Evolutionary conservation across 2,888 invertebrate genomes (phyloP).

Genomic region (Leuctra nigra): DNA sequence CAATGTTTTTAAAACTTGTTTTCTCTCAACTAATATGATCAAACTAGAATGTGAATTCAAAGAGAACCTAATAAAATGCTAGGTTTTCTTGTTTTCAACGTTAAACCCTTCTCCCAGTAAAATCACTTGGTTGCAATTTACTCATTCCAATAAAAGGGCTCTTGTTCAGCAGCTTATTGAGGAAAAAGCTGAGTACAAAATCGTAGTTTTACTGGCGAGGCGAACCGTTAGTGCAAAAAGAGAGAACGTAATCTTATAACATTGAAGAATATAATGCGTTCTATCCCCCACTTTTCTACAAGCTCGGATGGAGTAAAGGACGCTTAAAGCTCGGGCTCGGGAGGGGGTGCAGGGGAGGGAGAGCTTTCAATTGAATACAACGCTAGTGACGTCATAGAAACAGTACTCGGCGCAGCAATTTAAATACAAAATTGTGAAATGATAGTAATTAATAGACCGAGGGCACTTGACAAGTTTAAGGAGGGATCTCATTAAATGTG

Average conservation of each 20-base stretch:
- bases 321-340: neutral
- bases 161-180: neutral
- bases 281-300: conserved; percentile 1
- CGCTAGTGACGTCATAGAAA: neutral
- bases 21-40: too few relatives aligned
- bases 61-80: too few relatives aligned
- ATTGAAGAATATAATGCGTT: conserved; percentile 5
- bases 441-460: neutral
- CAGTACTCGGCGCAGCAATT: neutral
- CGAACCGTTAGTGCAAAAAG: neutral
- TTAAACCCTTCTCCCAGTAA: too few relatives aligned
- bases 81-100: too few relatives aligned
- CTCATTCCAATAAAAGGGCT: neutral
- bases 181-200: neutral
- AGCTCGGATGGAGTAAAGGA: neutral
- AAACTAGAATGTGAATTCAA: too few relatives aligned
- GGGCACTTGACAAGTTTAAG: neutral
- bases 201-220: neutral
- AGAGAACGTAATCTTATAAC: conserved; percentile 1
- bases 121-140: neutral
- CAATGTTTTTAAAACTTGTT: too few relatives aligned
- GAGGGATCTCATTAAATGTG: too few relatives aligned
- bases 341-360: neutral
- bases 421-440: neutral
- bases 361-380: neutral